Base-by-base conservation (phyloP, 2,113 vertebrate species). In the Sorex fumeus region DNA sequence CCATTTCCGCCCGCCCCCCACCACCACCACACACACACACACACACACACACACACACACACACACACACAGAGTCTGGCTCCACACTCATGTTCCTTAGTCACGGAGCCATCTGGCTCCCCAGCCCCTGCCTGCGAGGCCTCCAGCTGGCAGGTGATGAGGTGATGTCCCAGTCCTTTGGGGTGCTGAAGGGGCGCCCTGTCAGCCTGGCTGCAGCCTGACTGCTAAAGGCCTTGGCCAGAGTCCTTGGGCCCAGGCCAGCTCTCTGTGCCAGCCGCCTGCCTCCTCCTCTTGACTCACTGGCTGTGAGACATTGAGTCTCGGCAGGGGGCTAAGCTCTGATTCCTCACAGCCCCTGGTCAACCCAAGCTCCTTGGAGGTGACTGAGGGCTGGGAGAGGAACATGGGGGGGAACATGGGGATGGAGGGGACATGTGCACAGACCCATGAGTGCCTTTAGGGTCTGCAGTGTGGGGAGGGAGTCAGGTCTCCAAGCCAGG, bases 1-100 rank as follows among this genome's bases (percentile, higher is more conserved):
- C n/a, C n/a, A n/a, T n/a, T n/a, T n/a, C n/a, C n/a, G n/a, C n/a
- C n/a, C n/a, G n/a, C n/a, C n/a, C n/a, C n/a, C n/a, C n/a, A n/a
- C 57, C 2, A 0, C 15, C 30, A 13, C 60, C 8, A 7, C 23
- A 4, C 21, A 7, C n/a, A 10, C 2, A 23, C 0, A 64, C 9
- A 9, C 13, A 8, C n/a, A n/a, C n/a, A n/a, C n/a, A n/a, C n/a
- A n/a, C n/a, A n/a, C n/a, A n/a, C n/a, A n/a, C n/a, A n/a, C n/a
- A n/a, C n/a, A 10, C 2, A 23, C 0, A 64, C 9, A 9, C 13
- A 8, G 1, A 4, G 32, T 30, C 43, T 66, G 43, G 50, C 67
- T 25, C 62, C 75, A 3, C 34, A 9, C 74, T 36, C 18, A 40
- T 8, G 34, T 2, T 69, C n/a, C n/a, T 27, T 32, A 12, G 18